Conservation (phyloP, 2,888 invertebrate genomes). For the Trissolcus japonicus region DNA sequence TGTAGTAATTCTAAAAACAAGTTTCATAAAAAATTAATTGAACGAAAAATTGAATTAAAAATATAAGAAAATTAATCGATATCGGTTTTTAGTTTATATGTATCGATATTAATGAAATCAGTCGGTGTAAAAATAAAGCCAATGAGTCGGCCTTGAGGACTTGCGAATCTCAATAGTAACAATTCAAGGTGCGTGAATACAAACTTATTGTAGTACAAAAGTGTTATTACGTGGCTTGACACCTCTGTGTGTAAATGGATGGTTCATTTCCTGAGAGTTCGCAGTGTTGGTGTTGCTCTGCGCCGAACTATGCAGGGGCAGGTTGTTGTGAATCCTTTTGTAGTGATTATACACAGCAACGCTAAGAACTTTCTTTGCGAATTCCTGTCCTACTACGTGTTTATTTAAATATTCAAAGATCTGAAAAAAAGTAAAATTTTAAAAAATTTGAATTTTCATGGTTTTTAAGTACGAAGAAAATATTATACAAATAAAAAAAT, state of each 20-base stretch:
- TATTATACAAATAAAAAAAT: neutral
- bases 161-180: too few species aligned
- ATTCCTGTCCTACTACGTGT: slow-evolving; percentile 97
- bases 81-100: neutral
- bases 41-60: neutral
- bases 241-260: slow-evolving; percentile 85
- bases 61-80: neutral
- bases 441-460: neutral
- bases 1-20: slow-evolving; percentile 86
- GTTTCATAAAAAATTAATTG: neutral
- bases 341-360: slow-evolving; percentile 99
- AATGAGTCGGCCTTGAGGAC: too few species aligned
- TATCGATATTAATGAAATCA: neutral
- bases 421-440: slow-evolving; percentile 71
- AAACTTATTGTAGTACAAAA: neutral
- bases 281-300: slow-evolving; percentile 70
- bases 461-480: neutral
- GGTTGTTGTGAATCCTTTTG: slow-evolving; percentile 96
- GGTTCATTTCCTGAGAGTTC: slow-evolving; percentile 81
- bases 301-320: slow-evolving; percentile 77
- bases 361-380: slow-evolving; percentile 97
- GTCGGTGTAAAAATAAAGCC: too few species aligned
- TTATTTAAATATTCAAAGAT: slow-evolving; percentile 97
- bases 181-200: neutral
- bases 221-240: slow-evolving; percentile 73